phyloP scores from a whole-genome alignment of 64 coral and sea anemone genomes.

The Dendrophyllia cribrosa region DNA sequence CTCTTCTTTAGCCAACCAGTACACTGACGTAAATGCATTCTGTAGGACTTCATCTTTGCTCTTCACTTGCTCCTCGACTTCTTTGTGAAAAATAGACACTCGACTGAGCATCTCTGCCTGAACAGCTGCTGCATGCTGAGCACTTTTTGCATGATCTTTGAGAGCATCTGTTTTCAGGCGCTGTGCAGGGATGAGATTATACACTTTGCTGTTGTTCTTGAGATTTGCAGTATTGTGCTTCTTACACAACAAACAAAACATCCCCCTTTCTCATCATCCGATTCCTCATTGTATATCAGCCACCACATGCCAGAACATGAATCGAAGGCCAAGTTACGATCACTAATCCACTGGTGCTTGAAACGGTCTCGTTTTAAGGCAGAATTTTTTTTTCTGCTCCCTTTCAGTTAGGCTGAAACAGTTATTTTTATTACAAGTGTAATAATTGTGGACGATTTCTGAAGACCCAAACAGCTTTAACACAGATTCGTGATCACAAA shows the following conservation, averaged over 20 bases:
- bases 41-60: slow-evolving; percentile 58
- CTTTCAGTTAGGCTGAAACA: slow-evolving; percentile 38
- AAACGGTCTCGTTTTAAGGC: slow-evolving; percentile 48
- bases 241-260: slow-evolving; percentile 62
- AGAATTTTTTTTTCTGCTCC: slow-evolving; percentile 48
- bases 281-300: slow-evolving; percentile 59
- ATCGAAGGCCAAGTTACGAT: slow-evolving; percentile 56
- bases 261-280: slow-evolving; percentile 58
- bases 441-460: slow-evolving; percentile 44
- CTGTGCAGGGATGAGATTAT: slow-evolving; percentile 50
- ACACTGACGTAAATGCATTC: slow-evolving; percentile 57
- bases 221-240: slow-evolving; percentile 64
- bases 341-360: slow-evolving; percentile 58
- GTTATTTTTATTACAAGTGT: slow-evolving; percentile 42
- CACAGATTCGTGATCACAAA: neutral
- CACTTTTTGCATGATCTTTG: slow-evolving; percentile 54
- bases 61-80: slow-evolving; percentile 17
- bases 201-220: slow-evolving; percentile 55
- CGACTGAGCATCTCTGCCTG: slow-evolving; percentile 45
- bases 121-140: slow-evolving; percentile 63
- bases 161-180: slow-evolving; percentile 63
- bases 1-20: slow-evolving; percentile 75
- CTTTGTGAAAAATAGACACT: slow-evolving; percentile 53
- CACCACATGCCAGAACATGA: slow-evolving; percentile 63
- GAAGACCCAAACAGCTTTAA: neutral